Conservation (phyloP, 2,888 invertebrate genomes). For the Stegophylla sp. region DNA sequence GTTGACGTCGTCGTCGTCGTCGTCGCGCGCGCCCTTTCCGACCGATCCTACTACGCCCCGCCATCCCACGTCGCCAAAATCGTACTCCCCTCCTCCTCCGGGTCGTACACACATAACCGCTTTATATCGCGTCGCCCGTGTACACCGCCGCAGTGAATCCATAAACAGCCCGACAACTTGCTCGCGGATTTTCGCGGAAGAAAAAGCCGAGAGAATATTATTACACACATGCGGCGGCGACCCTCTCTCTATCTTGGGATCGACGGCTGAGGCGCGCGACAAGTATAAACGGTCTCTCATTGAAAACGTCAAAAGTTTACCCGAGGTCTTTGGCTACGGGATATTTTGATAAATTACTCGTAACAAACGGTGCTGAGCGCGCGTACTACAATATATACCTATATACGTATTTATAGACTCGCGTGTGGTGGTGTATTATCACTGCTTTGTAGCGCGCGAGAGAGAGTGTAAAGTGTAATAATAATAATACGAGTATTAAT, state of each 20-base stretch:
- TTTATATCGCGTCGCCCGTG: neutral
- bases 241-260: neutral
- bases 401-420: neutral
- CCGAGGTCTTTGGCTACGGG: slow-evolving; percentile 22
- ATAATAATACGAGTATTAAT: neutral
- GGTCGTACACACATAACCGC: neutral
- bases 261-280: slow-evolving; percentile 36
- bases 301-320: slow-evolving; percentile 58
- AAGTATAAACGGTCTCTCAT: slow-evolving; percentile 58
- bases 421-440: slow-evolving; percentile 19
- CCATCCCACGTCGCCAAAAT: neutral
- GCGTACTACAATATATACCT: no score
- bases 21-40: neutral
- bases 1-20: slow-evolving; percentile 15
- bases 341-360: slow-evolving; percentile 56
- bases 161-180: slow-evolving; percentile 8
- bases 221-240: neutral
- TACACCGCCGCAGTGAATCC: neutral
- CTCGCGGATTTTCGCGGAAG: neutral
- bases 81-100: neutral
- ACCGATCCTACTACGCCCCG: neutral
- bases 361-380: neutral
- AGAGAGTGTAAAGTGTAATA: neutral
- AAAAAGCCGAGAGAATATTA: neutral
- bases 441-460: neutral